phyloP scores from a whole-genome alignment of 92 coral and sea anemone species.

The Parazoanthus darwini region DNA sequence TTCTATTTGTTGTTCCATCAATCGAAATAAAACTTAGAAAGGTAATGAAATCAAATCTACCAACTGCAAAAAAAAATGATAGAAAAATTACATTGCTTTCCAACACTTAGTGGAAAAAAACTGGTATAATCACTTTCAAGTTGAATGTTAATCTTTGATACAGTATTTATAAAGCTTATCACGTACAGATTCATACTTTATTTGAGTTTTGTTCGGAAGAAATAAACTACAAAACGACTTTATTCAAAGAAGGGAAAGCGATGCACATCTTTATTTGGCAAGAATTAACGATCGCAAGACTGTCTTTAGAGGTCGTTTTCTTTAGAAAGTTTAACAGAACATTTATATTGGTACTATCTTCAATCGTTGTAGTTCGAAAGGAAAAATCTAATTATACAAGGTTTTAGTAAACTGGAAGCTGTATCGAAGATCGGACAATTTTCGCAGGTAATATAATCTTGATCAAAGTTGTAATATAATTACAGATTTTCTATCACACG shows the following conservation, averaged over 20 bases:
- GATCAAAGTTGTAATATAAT: conserved; percentile 79
- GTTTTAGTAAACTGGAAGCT: conserved; percentile 65
- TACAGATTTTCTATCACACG: conserved; percentile 54
- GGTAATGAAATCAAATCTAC: background rate
- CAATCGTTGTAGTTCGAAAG: conserved; percentile 40
- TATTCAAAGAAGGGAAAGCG: conserved; percentile 1
- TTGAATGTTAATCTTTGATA: background rate
- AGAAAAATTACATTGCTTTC: background rate
- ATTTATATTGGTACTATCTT: conserved; percentile 71
- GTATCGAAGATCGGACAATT: conserved; percentile 77
- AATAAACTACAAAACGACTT: background rate
- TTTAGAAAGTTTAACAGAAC: background rate
- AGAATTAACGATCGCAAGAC: background rate
- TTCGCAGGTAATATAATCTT: conserved; percentile 81
- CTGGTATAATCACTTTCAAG: background rate
- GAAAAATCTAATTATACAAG: conserved; percentile 72
- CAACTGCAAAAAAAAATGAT: background rate
- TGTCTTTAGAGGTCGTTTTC: background rate
- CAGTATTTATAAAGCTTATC: conserved; percentile 10
- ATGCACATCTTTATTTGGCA: background rate
- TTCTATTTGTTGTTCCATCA: background rate
- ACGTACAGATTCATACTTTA: background rate
- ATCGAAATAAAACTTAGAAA: background rate
- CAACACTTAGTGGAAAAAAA: background rate
- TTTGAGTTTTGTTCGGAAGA: background rate